Conservation (phyloP, 2,888 invertebrate genomes). For the Platycheirus albimanus region DNA sequence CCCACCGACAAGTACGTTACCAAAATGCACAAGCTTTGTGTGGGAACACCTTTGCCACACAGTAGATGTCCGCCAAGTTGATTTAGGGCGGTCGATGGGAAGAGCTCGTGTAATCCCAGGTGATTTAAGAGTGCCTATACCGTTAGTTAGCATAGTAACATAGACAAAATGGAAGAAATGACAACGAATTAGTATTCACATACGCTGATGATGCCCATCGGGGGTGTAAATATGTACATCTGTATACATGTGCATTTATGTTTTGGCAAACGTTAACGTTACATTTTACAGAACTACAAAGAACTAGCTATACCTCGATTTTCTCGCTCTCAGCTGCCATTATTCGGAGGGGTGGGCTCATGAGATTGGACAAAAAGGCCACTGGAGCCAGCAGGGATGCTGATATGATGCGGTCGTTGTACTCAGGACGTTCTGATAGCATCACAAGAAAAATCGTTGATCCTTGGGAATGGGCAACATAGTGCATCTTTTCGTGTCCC, state of each 20-base stretch:
- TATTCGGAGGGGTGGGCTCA: slow-evolving; percentile 78
- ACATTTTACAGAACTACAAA: not conserved
- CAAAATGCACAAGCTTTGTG: slow-evolving; percentile 79
- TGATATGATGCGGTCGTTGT: slow-evolving; percentile 78
- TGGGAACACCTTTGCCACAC: slow-evolving; percentile 78
- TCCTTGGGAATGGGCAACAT: slow-evolving; percentile 80
- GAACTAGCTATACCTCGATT: slow-evolving; percentile 76
- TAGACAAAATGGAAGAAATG: slow-evolving; percentile 61
- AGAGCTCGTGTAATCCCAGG: slow-evolving; percentile 80
- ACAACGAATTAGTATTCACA: slow-evolving; percentile 60
- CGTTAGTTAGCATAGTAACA: slow-evolving; percentile 26
- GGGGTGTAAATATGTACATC: not conserved
- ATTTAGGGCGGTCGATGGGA: slow-evolving; percentile 79
- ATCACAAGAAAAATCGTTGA: slow-evolving; percentile 79
- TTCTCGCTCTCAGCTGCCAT: slow-evolving; percentile 76
- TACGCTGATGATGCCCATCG: slow-evolving; percentile 20
- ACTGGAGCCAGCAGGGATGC: slow-evolving; percentile 79
- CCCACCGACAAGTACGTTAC: slow-evolving; percentile 80
- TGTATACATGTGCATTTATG: too few species aligned
- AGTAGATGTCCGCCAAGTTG: slow-evolving; percentile 80
- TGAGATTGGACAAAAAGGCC: slow-evolving; percentile 77
- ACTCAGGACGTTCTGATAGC: slow-evolving; percentile 78
- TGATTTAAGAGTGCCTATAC: slow-evolving; percentile 79
- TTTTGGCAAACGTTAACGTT: slow-evolving; percentile 42
- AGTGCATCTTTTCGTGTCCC: slow-evolving; percentile 77